These are phyloP conservation scores for Orthosia gothica DNA, from an alignment of 2,888 invertebrate genomes.

Conservation along the genomic window DNA sequence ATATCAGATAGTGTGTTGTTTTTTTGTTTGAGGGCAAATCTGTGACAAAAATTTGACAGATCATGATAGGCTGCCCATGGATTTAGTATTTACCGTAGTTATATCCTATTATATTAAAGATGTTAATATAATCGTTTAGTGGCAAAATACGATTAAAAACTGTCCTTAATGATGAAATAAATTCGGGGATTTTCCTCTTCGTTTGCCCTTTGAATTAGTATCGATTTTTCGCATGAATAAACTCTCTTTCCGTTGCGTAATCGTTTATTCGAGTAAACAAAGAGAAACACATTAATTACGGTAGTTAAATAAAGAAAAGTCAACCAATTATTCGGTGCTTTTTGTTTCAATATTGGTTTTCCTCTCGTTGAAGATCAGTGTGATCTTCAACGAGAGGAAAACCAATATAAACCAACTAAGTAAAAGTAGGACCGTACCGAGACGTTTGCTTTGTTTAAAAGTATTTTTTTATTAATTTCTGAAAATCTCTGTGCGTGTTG, in stretches of 20 bases:
- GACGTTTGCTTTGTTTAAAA: neutral
- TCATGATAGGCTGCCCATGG: neutral
- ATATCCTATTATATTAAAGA: too few relatives aligned
- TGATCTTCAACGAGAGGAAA: too few relatives aligned
- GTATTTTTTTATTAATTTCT: conserved; percentile 2
- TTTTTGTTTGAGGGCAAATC: neutral
- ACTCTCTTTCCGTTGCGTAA: conserved; percentile 6
- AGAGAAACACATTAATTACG: conserved; percentile 25
- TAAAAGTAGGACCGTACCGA: neutral
- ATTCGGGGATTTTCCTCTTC: neutral
- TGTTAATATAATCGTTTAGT: neutral
- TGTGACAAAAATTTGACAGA: neutral
- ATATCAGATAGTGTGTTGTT: neutral
- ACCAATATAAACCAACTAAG: too few relatives aligned
- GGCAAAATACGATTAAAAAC: neutral
- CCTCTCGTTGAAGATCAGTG: neutral
- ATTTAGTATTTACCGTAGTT: neutral
- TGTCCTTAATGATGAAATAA: conserved; percentile 13
- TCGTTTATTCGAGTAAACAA: conserved; percentile 20
- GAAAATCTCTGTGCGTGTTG: neutral
- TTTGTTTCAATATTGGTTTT: conserved; percentile 32
- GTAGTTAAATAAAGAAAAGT: conserved; percentile 18
- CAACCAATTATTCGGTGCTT: conserved; percentile 24
- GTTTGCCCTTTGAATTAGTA: conserved; percentile 2
- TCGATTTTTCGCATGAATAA: conserved; percentile 16